Evolutionary conservation across 2,888 invertebrate species (phyloP).

Genomic region (Aphodius granarius): DNA sequence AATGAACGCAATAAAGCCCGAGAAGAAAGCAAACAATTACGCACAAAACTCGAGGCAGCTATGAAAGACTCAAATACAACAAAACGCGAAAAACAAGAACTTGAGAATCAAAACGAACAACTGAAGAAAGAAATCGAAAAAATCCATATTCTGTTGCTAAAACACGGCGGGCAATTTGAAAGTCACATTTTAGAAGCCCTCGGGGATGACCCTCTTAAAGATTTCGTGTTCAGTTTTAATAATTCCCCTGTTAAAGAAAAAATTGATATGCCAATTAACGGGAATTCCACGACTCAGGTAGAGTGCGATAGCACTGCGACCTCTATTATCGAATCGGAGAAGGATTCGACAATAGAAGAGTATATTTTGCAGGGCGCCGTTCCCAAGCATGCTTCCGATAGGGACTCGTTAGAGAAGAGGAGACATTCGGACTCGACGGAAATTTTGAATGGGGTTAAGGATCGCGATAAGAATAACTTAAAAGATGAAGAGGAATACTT

Average conservation of each 20-base stretch:
- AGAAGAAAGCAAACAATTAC: constrained; percentile 83
- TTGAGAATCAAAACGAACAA: constrained; percentile 75
- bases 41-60: constrained; percentile 77
- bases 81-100: constrained; percentile 78
- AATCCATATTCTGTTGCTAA: constrained; percentile 66
- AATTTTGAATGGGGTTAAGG: constrained; percentile 52
- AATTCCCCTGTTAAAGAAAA: constrained; percentile 43
- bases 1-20: constrained; percentile 92
- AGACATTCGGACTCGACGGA: constrained; percentile 46
- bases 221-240: constrained; percentile 48
- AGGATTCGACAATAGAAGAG: constrained; percentile 57
- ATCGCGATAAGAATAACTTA: constrained; percentile 36
- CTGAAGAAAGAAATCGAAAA: constrained; percentile 81
- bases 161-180: constrained; percentile 72
- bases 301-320: constrained; percentile 50
- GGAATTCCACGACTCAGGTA: constrained; percentile 42
- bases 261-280: constrained; percentile 42
- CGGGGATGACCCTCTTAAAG: constrained; percentile 54
- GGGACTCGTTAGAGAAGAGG: constrained; percentile 45
- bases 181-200: constrained; percentile 57
- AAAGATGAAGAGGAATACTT: constrained; percentile 63
- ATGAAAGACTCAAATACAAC: constrained; percentile 73
- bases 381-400: constrained; percentile 59
- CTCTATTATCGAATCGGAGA: constrained; percentile 42
- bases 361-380: constrained; percentile 67